phyloP scores from a whole-genome alignment of 2,797 vertebrate genomes.

The Lepilemur septentrionalis region DNA sequence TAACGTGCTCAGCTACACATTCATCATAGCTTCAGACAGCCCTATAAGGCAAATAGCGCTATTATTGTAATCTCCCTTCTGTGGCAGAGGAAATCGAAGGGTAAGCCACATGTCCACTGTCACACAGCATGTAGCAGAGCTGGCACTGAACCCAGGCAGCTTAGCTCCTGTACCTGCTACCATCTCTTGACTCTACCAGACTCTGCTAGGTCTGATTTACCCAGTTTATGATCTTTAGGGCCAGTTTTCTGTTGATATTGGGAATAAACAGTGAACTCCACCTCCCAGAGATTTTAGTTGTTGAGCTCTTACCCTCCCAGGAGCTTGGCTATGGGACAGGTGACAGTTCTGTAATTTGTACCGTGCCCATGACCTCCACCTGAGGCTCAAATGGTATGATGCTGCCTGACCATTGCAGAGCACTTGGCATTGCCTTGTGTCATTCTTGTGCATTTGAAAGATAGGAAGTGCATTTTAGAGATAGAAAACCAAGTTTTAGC shows the following conservation, averaged over 20 bases:
- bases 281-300: background rate
- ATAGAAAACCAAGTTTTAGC: background rate
- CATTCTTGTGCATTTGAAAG: background rate
- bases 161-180: background rate
- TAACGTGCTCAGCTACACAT: background rate
- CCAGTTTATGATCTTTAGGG: background rate
- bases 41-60: background rate
- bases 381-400: background rate
- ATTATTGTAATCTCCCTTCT: too few species aligned
- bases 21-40: background rate
- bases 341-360: background rate
- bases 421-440: background rate
- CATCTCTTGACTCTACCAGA: fast-evolving
- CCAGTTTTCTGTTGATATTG: background rate
- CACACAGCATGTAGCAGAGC: background rate
- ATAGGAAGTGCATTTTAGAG: background rate
- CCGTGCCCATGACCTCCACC: background rate
- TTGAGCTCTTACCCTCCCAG: background rate
- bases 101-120: background rate
- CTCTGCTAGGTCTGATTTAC: background rate
- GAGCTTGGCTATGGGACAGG: background rate
- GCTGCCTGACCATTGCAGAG: background rate
- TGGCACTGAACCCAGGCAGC: background rate
- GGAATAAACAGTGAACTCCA: background rate
- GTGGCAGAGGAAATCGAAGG: background rate